These are phyloP conservation scores for Papilio helenus DNA, from an alignment of 1,140 invertebrate species.

Conservation along the genomic window DNA sequence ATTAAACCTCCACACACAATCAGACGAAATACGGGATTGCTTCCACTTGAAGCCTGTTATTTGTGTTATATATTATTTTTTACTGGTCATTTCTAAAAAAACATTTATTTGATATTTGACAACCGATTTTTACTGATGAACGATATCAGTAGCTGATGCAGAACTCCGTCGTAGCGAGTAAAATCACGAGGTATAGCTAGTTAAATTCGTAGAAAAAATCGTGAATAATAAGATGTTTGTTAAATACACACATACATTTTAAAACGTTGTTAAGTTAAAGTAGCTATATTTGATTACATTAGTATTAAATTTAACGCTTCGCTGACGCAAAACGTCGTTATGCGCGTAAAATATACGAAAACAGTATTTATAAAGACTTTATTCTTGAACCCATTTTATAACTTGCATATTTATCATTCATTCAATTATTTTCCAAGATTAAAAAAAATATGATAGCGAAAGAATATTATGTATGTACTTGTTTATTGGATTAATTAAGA, in stretches of 20 bases:
- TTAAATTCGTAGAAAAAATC: not conserved
- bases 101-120: no score
- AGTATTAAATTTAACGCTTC: conserved; percentile 11
- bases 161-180: not conserved
- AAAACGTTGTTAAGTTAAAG: conserved; percentile 1
- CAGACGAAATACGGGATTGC: no score
- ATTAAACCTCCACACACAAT: no score
- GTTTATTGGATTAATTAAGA: not conserved
- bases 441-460: not conserved
- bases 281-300: conserved; percentile 17
- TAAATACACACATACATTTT: not conserved
- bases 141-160: no score
- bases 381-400: not conserved
- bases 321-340: not conserved
- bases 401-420: not conserved
- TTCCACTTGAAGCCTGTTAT: no score
- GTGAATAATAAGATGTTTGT: not conserved
- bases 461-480: not conserved
- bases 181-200: no score
- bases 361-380: not conserved
- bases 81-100: no score
- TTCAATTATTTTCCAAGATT: not conserved
- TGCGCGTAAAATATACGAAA: not conserved
- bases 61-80: no score
- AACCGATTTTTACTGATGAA: no score